These are phyloP conservation scores for Sarcophaga peregrina DNA, from an alignment of 1,140 invertebrate genomes.

Conservation along the genomic window DNA sequence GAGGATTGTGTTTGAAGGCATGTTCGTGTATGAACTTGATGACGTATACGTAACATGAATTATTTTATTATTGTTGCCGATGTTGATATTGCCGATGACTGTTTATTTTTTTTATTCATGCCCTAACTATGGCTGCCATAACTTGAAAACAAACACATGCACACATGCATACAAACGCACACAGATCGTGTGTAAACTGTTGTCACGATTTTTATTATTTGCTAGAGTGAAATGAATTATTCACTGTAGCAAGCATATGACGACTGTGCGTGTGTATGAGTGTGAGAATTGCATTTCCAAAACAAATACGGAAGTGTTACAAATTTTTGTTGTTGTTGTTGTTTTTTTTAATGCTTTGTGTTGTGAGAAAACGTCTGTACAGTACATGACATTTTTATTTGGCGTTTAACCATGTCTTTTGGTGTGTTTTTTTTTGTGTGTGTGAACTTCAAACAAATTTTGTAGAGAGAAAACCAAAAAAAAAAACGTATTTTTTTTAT, in stretches of 20 bases:
- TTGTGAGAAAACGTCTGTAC: not conserved
- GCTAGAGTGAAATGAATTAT: too few relatives aligned
- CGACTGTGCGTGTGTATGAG: not conserved
- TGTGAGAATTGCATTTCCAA: not conserved
- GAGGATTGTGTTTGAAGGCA: too few relatives aligned
- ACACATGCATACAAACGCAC: not conserved
- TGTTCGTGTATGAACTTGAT: not conserved
- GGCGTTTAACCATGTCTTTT: not conserved
- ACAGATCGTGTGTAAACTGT: not conserved
- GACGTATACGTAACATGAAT: conserved; percentile 5
- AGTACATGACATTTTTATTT: conserved; percentile 20
- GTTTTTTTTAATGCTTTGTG: not conserved
- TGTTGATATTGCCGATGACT: too few relatives aligned
- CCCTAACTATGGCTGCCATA: too few relatives aligned
- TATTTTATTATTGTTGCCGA: too few relatives aligned
- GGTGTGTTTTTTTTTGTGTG: too few relatives aligned
- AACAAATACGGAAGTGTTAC: conserved; percentile 33
- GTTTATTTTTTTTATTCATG: too few relatives aligned
- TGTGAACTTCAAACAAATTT: not conserved
- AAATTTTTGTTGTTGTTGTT: not conserved
- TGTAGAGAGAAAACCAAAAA: too few relatives aligned
- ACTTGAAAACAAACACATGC: not conserved
- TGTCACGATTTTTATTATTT: too few relatives aligned
- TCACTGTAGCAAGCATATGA: not conserved
- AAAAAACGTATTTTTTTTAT: too few relatives aligned